phyloP scores from a whole-genome alignment of 1,140 invertebrate species.

The Sogatella furcifera region DNA sequence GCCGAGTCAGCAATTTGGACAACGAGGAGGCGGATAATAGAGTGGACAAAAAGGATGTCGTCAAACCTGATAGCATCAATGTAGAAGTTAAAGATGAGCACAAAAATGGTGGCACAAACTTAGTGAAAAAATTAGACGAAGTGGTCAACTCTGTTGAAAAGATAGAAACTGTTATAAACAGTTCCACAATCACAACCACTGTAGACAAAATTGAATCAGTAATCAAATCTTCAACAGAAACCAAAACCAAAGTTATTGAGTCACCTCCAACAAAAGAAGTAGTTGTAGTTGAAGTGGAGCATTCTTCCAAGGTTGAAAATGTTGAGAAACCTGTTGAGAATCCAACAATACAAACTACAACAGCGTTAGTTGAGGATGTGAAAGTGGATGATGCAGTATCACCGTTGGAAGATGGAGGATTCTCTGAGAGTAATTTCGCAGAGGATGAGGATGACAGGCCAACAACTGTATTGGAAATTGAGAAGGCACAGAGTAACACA shows the following conservation, averaged over 20 bases:
- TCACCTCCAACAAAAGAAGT: slow-evolving; percentile 1
- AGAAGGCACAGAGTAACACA: not conserved
- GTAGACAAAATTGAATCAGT: no score
- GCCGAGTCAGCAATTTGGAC: not conserved
- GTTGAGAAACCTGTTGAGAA: not conserved
- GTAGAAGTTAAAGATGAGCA: no score
- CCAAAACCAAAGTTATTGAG: not conserved
- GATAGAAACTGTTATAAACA: no score
- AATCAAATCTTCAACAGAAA: not conserved
- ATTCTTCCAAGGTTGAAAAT: not conserved
- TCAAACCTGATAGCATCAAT: no score
- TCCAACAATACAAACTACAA: not conserved
- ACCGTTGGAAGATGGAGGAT: not conserved
- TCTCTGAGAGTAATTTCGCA: not conserved
- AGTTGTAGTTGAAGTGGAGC: not conserved
- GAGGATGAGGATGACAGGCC: not conserved
- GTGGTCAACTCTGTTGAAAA: no score
- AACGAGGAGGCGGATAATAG: not conserved
- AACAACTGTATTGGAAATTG: not conserved
- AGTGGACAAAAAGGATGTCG: no score
- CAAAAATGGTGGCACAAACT: no score
- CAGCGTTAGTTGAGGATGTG: not conserved
- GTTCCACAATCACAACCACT: no score
- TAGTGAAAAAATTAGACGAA: no score
- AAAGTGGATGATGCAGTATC: slow-evolving; percentile 1